Percentiles rank a stretch among this genome's conserved stretches.
Evolutionary conservation across 2,113 vertebrate genomes (phyloP).

Genomic region (Brachypteracias leptosomus): DNA sequence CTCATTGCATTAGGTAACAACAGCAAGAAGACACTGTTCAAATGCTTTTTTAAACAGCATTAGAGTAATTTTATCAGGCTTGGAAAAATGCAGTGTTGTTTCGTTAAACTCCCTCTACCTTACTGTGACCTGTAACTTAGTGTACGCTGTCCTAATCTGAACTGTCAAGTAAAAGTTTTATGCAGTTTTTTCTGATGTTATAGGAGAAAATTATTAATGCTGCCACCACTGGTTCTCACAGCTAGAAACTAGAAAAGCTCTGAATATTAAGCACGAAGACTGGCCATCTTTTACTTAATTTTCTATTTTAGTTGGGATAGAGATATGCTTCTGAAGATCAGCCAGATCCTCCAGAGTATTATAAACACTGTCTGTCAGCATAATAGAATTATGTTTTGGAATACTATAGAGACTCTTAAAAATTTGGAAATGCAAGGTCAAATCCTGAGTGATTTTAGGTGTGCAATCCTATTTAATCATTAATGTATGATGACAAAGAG

Average conservation of each 20-base stretch:
- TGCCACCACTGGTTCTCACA: background rate
- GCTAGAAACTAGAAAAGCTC: background rate
- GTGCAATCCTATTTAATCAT: background rate
- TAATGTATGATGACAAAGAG: conserved; percentile 3
- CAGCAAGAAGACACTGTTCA: background rate
- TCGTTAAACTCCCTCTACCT: background rate
- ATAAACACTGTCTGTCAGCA: conserved; percentile 29
- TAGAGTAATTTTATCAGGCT: background rate
- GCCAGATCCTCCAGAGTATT: background rate
- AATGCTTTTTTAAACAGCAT: background rate
- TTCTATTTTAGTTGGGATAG: conserved; percentile 3
- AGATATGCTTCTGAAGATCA: conserved; percentile 2
- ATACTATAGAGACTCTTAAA: conserved; percentile 40
- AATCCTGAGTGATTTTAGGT: conserved; percentile 11
- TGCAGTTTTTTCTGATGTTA: background rate
- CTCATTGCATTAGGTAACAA: background rate
- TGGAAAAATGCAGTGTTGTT: background rate
- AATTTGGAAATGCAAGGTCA: conserved; percentile 53
- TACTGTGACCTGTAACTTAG: background rate
- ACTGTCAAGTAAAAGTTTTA: background rate
- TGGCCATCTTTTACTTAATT: conserved; percentile 20
- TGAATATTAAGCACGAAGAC: background rate
- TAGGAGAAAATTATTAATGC: background rate
- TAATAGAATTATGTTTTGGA: conserved; percentile 38
- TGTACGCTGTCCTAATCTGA: background rate